Evolutionary conservation across 1,140 invertebrate species (phyloP).

Genomic region (Himalopsyche phryganea): DNA sequence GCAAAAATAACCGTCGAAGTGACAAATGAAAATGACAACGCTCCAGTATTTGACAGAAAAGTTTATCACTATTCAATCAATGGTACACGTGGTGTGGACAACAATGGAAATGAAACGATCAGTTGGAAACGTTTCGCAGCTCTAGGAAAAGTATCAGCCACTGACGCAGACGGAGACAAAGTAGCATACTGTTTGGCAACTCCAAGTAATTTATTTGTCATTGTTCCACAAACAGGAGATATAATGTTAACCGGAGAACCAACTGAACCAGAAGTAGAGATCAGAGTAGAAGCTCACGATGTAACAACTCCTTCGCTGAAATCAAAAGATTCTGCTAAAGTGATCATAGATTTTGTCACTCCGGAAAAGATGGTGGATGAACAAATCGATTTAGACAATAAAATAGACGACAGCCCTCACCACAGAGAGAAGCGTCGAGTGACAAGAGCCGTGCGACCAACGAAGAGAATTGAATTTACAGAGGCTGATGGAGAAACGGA

Average conservation of each 20-base stretch:
- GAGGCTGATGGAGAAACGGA: conserved; percentile 87
- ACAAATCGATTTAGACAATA: conserved; percentile 51
- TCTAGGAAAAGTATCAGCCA: conserved; percentile 76
- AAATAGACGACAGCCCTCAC: conserved; percentile 52
- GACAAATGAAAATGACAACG: conserved; percentile 87
- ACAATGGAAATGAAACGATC: conserved; percentile 52
- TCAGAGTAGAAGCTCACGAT: conserved; percentile 79
- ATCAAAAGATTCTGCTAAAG: conserved; percentile 66
- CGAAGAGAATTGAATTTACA: conserved; percentile 87
- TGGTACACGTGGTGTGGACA: conserved; percentile 53
- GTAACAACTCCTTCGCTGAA: conserved; percentile 66
- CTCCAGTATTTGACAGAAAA: conserved; percentile 72
- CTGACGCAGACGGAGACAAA: conserved; percentile 82
- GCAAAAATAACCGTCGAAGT: conserved; percentile 71
- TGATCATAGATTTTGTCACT: conserved; percentile 71
- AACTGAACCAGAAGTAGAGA: conserved; percentile 62
- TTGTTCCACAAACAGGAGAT: conserved; percentile 89
- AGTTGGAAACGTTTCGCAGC: conserved; percentile 72
- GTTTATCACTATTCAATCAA: conserved; percentile 76
- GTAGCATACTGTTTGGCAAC: conserved; percentile 78
- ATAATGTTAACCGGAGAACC: conserved; percentile 75
- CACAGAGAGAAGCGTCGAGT: conserved; percentile 77
- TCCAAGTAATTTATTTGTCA: conserved; percentile 74
- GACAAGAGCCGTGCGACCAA: conserved; percentile 82
- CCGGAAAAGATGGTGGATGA: conserved; percentile 41